These are phyloP conservation scores for Caenorhabditis elegans DNA, from an alignment of 1,140 invertebrate genomes.

Conservation along the genomic window WBcel235 BX284603.4:8614001-8614500, in stretches of 20 bases:
- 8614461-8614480: background rate
- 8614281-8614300: slow-evolving; percentile 30
- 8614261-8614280: background rate
- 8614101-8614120: background rate
- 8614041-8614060: slow-evolving; percentile 23
- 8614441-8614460: background rate
- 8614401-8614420: slow-evolving; percentile 16
- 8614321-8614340: slow-evolving; percentile 36
- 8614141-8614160: slow-evolving; percentile 37
- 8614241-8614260: background rate
- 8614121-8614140: slow-evolving; percentile 39
- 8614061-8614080: background rate
- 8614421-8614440: background rate
- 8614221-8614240: slow-evolving; percentile 34
- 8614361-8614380: slow-evolving; percentile 34
- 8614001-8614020: background rate
- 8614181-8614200: slow-evolving; percentile 45
- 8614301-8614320: slow-evolving; percentile 32
- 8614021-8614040: slow-evolving; percentile 14
- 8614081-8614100: background rate
- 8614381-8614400: slow-evolving; percentile 38
- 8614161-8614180: slow-evolving; percentile 32
- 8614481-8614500: slow-evolving; percentile 30
- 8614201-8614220: slow-evolving; percentile 48
- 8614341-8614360: slow-evolving; percentile 25